Percentiles rank a stretch among this genome's conserved stretches.
Conservation (phyloP, 2,888 invertebrate species). For the Sphaeridia pumilis region DNA sequence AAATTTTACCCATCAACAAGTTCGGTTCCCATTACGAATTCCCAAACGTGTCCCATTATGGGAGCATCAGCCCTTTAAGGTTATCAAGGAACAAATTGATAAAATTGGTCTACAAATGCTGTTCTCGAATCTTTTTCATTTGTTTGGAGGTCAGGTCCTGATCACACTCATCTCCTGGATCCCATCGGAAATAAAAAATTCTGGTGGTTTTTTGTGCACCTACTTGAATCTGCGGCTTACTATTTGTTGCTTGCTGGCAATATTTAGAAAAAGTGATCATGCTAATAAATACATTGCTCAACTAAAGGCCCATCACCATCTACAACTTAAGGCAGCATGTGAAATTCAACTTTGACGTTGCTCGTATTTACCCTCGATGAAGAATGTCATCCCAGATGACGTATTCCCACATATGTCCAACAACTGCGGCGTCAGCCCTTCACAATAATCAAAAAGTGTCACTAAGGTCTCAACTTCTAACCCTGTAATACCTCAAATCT, state of each 20-base stretch:
- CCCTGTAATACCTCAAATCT: no score
- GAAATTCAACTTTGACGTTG: not conserved
- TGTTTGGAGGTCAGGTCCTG: no score
- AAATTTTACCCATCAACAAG: slow-evolving; percentile 62
- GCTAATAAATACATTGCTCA: not conserved
- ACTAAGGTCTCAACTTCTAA: not conserved
- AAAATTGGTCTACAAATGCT: no score
- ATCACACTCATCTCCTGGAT: no score
- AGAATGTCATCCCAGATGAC: slow-evolving; percentile 52
- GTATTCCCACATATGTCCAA: slow-evolving; percentile 77
- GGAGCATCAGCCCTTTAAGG: slow-evolving; percentile 91
- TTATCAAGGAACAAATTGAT: no score
- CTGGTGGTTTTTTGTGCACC: no score
- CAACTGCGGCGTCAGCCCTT: slow-evolving; percentile 85
- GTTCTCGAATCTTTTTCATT: no score
- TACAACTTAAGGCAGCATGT: not conserved
- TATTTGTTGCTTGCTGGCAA: not conserved
- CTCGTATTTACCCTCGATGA: slow-evolving; percentile 45
- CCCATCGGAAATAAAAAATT: no score
- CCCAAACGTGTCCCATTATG: slow-evolving; percentile 91
- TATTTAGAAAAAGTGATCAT: not conserved
- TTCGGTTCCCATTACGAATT: slow-evolving; percentile 68
- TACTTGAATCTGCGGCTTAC: no score
- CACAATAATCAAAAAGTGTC: slow-evolving; percentile 19
- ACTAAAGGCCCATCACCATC: no score